Percentiles rank a stretch among this genome's conserved stretches.
phyloP scores from a whole-genome alignment of 2,113 vertebrate genomes.

The Thomomys bottae region DNA sequence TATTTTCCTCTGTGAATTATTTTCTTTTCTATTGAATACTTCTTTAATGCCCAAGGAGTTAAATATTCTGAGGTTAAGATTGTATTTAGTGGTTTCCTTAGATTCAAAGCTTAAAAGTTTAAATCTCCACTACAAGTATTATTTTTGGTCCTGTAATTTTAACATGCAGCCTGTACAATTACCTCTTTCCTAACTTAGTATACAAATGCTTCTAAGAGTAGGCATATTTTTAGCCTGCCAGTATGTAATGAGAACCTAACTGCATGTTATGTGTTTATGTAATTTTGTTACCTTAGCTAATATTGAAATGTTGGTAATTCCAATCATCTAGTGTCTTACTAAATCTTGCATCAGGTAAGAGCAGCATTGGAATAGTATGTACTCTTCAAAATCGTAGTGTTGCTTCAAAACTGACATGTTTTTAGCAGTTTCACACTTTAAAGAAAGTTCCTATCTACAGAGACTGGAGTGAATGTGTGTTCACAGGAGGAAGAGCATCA shows the following conservation, averaged over 20 bases:
- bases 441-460: slow-evolving; percentile 21
- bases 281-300: slow-evolving; percentile 14
- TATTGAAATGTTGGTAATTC: neutral
- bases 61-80: slow-evolving; percentile 49
- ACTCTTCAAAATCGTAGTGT: slow-evolving; percentile 20
- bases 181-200: neutral
- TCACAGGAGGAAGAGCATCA: neutral
- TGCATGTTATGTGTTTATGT: neutral
- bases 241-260: slow-evolving; percentile 16
- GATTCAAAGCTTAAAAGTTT: neutral
- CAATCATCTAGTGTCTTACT: neutral
- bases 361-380: slow-evolving; percentile 6
- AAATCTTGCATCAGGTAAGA: neutral
- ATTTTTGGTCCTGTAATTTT: slow-evolving; percentile 46
- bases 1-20: neutral
- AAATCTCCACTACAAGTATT: slow-evolving; percentile 25
- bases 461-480: neutral
- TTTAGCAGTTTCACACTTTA: slow-evolving; percentile 52
- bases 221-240: neutral
- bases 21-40: slow-evolving; percentile 63
- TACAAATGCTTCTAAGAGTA: slow-evolving; percentile 29
- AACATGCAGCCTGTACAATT: slow-evolving; percentile 19
- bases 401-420: neutral
- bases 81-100: neutral
- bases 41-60: slow-evolving; percentile 37